Evolutionary conservation across 2,113 vertebrate species (phyloP).

Genomic region (Falco punctatus): DNA sequence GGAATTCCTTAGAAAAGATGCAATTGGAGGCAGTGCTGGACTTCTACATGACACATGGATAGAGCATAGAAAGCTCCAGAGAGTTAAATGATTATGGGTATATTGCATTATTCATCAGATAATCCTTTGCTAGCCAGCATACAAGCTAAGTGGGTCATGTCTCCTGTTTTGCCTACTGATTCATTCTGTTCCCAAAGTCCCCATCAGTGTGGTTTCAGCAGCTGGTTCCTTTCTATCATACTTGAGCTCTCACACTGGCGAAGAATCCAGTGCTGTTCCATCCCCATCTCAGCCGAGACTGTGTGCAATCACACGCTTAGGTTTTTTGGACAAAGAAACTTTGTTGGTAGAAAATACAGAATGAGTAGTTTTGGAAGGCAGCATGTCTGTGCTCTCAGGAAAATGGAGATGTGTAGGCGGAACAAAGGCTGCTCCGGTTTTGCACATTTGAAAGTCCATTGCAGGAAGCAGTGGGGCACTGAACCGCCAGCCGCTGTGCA

Average conservation of each 20-base stretch:
- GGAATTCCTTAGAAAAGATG: not conserved
- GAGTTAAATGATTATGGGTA: not conserved
- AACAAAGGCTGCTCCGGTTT: fast-evolving
- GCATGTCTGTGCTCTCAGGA: not conserved
- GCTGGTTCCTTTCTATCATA: not conserved
- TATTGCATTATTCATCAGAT: not conserved
- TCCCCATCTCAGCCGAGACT: not conserved
- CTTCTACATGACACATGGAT: not conserved
- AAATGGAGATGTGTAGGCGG: not conserved
- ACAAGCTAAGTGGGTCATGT: not conserved
- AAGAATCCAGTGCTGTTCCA: not conserved
- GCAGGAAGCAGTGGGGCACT: not conserved
- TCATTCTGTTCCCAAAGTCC: not conserved
- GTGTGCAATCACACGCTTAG: fast-evolving
- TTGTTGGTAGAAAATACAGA: not conserved
- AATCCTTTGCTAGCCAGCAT: not conserved
- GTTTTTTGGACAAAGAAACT: not conserved
- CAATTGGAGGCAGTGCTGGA: not conserved
- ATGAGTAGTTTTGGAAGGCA: not conserved
- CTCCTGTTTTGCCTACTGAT: conserved; percentile 29
- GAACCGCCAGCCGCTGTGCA: not conserved
- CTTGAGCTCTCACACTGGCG: not conserved
- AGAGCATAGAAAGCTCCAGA: not conserved
- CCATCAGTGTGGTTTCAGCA: not conserved
- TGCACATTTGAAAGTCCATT: not conserved